Evolutionary conservation across 1,140 invertebrate species (phyloP), one percentile per base, ranked within the genome.

Genomic region (Leptinotarsa undecemlineata): DNA sequence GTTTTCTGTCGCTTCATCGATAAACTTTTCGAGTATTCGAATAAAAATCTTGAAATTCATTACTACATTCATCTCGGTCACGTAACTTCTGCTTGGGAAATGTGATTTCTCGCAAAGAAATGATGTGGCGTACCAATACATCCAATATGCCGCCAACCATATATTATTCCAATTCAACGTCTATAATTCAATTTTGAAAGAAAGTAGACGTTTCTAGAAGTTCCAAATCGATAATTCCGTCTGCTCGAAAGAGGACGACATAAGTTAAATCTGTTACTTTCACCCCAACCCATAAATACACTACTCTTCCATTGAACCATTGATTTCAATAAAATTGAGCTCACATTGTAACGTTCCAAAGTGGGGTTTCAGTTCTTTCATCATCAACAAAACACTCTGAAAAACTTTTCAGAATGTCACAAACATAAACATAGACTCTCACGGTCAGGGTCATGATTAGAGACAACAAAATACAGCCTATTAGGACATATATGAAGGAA

Each of bases 181-280:
- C 51, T 19, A 57, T 57, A 57, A 57, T 57, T 57, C 51, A 57
- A 57, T 57, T 57, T 57, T 57, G 17, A 57, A 57, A 57, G 51
- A 57, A 57, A 57, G 51, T 57, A 14, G 13, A 57, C 51, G 6
- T 57, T 57, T 19, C 51, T 4, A 15, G n/a, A 57, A 57, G 15
- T 57, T 57, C 3, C 15, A 1, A 57, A 57, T 57, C 51, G 51
- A 57, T 57, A 57, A 57, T 19, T 57, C 4, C 6, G 51, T 57
- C 51, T 57, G 51, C 51, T 15, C 15, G 51, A 57, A n/a, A 17
- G 14, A 17, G 13, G n/a, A 2, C 15, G n/a, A 57, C 15, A 57
- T 15, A n/a, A 15, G 13, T 14, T 3, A 57, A 57, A 19, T 57
- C 5, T 57, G 15, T 17, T 19, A 57, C 51, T 19, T 57, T n/a